phyloP scores from a whole-genome alignment of 30 jellyfish, hydroid and myxozoan genomes.

The Hydractinia echinata region DNA sequence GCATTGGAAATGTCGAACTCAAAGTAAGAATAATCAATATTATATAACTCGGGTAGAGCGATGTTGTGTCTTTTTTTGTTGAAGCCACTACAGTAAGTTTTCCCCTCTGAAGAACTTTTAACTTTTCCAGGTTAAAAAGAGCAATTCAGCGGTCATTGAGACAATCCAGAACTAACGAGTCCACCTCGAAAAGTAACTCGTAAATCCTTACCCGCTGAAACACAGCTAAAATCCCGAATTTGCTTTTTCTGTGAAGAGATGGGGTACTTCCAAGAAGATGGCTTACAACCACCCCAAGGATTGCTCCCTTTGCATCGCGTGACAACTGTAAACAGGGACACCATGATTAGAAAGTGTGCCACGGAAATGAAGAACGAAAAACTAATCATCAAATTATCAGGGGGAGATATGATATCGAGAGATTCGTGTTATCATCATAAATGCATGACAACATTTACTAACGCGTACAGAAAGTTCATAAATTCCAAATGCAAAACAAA shows the following conservation, averaged over 20 bases:
- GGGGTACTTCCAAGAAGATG: background rate
- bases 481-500: background rate
- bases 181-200: background rate
- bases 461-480: background rate
- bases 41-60: background rate
- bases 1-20: no score
- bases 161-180: background rate
- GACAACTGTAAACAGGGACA: background rate
- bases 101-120: background rate
- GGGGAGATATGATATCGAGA: background rate
- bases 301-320: background rate
- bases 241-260: background rate
- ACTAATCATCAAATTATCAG: background rate
- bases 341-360: background rate
- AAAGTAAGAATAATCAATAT: background rate
- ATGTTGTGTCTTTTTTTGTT: background rate
- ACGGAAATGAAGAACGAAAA: background rate
- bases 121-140: background rate
- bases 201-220: background rate
- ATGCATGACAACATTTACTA: background rate
- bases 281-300: background rate
- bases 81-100: background rate
- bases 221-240: background rate
- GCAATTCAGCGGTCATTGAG: background rate
- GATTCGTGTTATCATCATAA: background rate